Evolutionary conservation across 2,888 invertebrate species (phyloP).

Genomic region (Xestia xanthographa): DNA sequence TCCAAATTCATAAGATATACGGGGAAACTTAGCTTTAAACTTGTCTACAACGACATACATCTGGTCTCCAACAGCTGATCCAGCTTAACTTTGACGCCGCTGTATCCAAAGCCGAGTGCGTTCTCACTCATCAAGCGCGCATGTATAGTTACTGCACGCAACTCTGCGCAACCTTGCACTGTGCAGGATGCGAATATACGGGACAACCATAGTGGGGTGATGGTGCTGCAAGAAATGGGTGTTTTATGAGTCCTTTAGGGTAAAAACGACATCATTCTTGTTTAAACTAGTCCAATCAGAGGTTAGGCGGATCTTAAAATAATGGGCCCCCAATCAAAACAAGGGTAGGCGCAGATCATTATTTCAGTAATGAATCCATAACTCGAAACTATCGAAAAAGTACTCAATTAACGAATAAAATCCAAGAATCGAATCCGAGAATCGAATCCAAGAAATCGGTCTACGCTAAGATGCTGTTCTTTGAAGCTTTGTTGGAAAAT

Average conservation of each 20-base stretch:
- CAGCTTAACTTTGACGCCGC: slow-evolving; percentile 86
- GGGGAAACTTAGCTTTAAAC: background rate
- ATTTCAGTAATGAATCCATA: background rate
- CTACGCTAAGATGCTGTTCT: background rate
- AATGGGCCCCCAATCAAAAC: background rate
- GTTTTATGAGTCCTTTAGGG: background rate
- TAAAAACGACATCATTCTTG: too few relatives aligned
- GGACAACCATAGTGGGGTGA: slow-evolving; percentile 79
- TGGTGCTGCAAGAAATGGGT: slow-evolving; percentile 71
- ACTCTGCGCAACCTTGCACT: slow-evolving; percentile 93
- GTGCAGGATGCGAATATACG: slow-evolving; percentile 88
- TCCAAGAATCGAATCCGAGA: background rate
- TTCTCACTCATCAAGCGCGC: slow-evolving; percentile 64
- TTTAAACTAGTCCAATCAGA: background rate
- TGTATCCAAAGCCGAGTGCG: slow-evolving; percentile 81
- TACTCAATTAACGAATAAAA: background rate
- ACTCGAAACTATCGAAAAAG: background rate
- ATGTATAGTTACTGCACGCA: slow-evolving; percentile 91
- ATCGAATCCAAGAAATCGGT: too few relatives aligned
- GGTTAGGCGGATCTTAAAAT: background rate
- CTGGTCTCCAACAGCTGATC: slow-evolving; percentile 86
- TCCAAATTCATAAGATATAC: background rate
- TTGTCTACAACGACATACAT: slow-evolving; percentile 70
- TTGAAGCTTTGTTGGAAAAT: background rate
- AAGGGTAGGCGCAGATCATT: too few relatives aligned